Evolutionary conservation across 2,113 vertebrate genomes (phyloP), one percentile per base, ranked within the genome.

Genomic region (Pseudorasbora parva): DNA sequence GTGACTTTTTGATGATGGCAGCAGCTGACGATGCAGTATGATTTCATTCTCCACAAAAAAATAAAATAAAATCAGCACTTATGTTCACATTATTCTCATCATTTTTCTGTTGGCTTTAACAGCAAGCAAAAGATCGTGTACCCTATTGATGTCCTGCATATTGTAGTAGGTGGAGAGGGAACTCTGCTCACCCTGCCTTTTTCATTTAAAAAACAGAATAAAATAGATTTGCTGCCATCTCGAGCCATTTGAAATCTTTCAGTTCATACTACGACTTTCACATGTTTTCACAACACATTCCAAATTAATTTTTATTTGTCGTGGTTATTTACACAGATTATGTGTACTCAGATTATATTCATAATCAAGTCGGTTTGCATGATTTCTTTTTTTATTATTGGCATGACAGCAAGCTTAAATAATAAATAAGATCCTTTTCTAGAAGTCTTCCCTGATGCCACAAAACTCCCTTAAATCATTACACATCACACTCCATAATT

Each of bases 1-100:
- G 25, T 51, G 60, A 64, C 23, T 64, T 25, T 45, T 47, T 79
- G 59, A 45, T 27, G 77, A 47, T 25, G 77, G 47, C 77, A 64
- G 57, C 77, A 62, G 57, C 41, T 79, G 77, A 79, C 57, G 5
- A 6, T 62, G 57, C 33, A 64, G 12, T 45, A 78, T 17, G 17
- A 45, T 60, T 47, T 45, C n/a, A 11, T 23, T 43, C n/a, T 60
- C n/a, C 33, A 60, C 11, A 57, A 19, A 41, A 71, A 43, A n/a
- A n/a, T 10, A 37, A 71, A 71, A 37, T 12, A n/a, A 60, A 5
- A 43, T 54, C 25, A 41, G 19, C 17, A 43, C 21, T 59, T 25
- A n/a, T 49, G 14, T 15, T 47, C 23, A 27, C 47, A 56, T 75
- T 75, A 12, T 56, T 56, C 27, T 56, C 15, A 6, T 11, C 0